These are phyloP conservation scores for Macaria liturata DNA, from an alignment of 2,888 invertebrate species.

Conservation along the genomic window DNA sequence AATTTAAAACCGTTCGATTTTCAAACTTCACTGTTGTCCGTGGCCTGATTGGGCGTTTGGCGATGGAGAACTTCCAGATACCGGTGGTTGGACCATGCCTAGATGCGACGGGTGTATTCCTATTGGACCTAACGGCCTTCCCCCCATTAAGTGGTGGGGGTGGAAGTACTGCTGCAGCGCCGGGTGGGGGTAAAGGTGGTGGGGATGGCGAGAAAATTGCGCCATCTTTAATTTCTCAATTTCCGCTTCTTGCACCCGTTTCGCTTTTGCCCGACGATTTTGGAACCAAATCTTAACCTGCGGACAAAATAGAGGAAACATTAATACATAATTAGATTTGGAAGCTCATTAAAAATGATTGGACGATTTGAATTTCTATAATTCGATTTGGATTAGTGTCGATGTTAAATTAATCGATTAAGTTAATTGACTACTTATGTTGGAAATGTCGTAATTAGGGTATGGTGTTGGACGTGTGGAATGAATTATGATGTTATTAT, in stretches of 20 bases:
- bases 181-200: conserved; percentile 84
- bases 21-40: conserved; percentile 38
- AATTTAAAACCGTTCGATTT: conserved; percentile 15
- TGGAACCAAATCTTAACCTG: conserved; percentile 96
- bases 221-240: conserved; percentile 96
- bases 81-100: conserved; percentile 74
- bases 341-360: conserved; percentile 5
- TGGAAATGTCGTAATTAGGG: conserved; percentile 2
- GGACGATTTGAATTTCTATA: conserved; percentile 8
- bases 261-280: conserved; percentile 97
- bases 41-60: conserved; percentile 61
- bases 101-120: conserved; percentile 67
- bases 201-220: conserved; percentile 84
- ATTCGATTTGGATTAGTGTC: conserved; percentile 4
- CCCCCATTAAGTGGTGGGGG: conserved; percentile 82
- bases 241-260: conserved; percentile 98
- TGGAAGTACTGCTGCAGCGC: conserved; percentile 85
- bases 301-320: conserved; percentile 59
- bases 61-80: conserved; percentile 68
- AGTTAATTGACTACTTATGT: conserved; percentile 6
- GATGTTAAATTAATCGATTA: conserved; percentile 5
- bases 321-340: conserved; percentile 11
- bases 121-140: conserved; percentile 74
- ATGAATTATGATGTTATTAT: no score
- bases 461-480: no score